These are phyloP conservation scores for Agrochola lychnidis DNA, from an alignment of 2,888 invertebrate species.

Conservation along the genomic window DNA sequence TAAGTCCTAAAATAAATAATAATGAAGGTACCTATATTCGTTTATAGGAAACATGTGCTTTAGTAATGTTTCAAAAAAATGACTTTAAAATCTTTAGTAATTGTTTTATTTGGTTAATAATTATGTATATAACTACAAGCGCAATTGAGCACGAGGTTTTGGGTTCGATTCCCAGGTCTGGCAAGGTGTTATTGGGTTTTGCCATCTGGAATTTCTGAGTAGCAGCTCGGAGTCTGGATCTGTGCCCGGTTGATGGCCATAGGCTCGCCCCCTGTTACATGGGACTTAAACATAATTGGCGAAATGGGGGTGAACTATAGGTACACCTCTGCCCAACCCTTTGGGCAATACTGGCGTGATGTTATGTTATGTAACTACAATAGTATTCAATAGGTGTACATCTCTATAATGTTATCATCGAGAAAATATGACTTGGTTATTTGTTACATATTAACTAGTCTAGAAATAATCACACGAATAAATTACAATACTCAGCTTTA, in stretches of 20 bases:
- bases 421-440: slow-evolving; percentile 28
- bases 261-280: background rate
- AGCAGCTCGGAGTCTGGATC: background rate
- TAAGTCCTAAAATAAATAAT: background rate
- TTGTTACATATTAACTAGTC: background rate
- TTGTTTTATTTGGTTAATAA: slow-evolving; percentile 5
- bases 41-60: background rate
- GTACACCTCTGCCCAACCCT: background rate
- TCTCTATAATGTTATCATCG: slow-evolving; percentile 27
- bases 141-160: background rate
- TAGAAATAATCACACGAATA: slow-evolving; percentile 19
- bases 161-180: background rate
- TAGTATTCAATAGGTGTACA: slow-evolving; percentile 21
- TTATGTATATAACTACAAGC: background rate
- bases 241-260: background rate
- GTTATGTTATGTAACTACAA: background rate
- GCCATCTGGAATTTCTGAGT: background rate
- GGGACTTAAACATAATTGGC: background rate
- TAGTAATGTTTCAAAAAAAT: background rate
- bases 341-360: background rate
- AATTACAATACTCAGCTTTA: slow-evolving; percentile 1
- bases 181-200: background rate
- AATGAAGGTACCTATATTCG: background rate
- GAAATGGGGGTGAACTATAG: background rate
- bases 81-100: background rate